Base-by-base conservation (phyloP, 2,113 vertebrate genomes). In the Melospiza georgiana region DNA sequence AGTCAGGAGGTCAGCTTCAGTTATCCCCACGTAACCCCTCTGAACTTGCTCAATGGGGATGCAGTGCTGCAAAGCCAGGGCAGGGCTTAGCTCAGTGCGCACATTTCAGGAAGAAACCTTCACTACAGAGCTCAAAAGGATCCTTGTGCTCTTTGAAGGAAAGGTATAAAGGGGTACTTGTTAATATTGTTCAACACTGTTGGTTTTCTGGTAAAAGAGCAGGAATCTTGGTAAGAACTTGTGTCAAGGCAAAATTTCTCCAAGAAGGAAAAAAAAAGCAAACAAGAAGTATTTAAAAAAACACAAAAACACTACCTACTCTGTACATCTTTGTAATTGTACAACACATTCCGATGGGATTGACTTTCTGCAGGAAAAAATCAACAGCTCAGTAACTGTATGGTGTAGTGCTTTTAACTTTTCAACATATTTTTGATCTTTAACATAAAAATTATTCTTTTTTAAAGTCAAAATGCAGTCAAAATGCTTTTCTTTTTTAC, bases 151-250 rank as follows among this genome's bases (percentile, higher is more conserved):
- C 81, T 52, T 80, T 68, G 59, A 92, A 67, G n/a, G 67, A 61
- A 74, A 95, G 83, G 89, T 96, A 94, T 96, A 97, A 97, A 93
- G 58, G 69, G 39, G 69, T 89, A 71, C 88, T 94, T 97, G 95
- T 97, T 96, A 96, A 65, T 54, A 35, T 46, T 19, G 59, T 82
- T 89, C 77, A 92, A 93, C 49, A 63, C 15, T 59, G 96, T 23
- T 46, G 8, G 2, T 76, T 90, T 92, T 90, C 81, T 95, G 96
- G 95, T 94, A 95, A 92, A 90, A 96, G 89, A 77, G 33, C n/a
- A 37, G 89, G 30, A 33, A 92, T 78, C 46, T 76, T 90, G 69
- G 78, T 80, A 83, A 78, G 72, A 95, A 62, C 58, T 28, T 68
- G 66, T 74, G 87, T 84, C 68, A 92, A 66, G 43, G 61, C 9